Evolutionary conservation across 2,113 vertebrate species (phyloP).

Genomic region (Herpetotheres cachinnans): DNA sequence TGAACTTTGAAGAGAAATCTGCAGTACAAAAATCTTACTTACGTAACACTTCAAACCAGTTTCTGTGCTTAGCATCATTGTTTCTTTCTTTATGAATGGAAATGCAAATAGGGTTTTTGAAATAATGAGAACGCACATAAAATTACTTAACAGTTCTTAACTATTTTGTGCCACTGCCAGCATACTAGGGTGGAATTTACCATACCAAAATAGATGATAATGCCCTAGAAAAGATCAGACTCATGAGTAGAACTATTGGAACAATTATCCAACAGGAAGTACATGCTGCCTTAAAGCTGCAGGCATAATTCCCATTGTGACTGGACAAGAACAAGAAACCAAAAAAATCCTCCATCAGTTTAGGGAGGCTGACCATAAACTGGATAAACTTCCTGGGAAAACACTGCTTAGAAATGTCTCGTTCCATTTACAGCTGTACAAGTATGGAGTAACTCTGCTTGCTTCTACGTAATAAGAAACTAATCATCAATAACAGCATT

Average conservation of each 20-base stretch:
- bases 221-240: not conserved
- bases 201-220: not conserved
- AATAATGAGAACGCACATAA: not conserved
- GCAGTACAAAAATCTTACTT: not conserved
- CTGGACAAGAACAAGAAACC: not conserved
- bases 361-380: not conserved
- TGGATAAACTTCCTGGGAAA: not conserved
- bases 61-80: not conserved
- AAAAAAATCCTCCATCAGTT: not conserved
- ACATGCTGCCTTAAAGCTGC: not conserved
- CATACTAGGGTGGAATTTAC: not conserved
- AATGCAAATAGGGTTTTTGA: not conserved
- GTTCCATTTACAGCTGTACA: not conserved
- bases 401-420: not conserved
- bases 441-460: not conserved
- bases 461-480: not conserved
- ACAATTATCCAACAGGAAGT: not conserved
- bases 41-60: not conserved
- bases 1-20: not conserved
- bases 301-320: not conserved
- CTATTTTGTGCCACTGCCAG: not conserved
- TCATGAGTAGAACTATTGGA: not conserved
- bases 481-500: not conserved
- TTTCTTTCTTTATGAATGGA: not conserved
- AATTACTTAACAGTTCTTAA: not conserved